phyloP scores from a whole-genome alignment of 2,797 vertebrate genomes.

The Premnoplex brunnescens region DNA sequence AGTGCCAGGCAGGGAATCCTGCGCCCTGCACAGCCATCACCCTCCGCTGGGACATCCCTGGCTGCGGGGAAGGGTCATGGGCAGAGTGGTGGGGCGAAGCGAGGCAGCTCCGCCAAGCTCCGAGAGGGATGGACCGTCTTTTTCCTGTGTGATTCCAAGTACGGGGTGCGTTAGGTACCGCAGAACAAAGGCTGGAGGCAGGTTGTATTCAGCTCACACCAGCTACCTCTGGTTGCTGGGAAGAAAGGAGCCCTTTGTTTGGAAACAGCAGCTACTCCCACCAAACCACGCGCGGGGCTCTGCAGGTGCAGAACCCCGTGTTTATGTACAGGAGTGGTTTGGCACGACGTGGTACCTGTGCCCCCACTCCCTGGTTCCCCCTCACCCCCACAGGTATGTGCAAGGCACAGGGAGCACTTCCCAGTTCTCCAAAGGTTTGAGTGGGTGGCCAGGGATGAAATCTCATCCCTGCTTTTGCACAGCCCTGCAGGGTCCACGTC shows the following conservation, averaged over 20 bases:
- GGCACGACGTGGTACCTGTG: not conserved
- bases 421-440: not conserved
- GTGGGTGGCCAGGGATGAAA: not conserved
- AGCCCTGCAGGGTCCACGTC: not conserved
- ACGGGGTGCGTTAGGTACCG: not conserved
- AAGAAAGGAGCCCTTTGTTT: slow-evolving; percentile 60
- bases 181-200: slow-evolving; percentile 38
- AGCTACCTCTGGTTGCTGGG: slow-evolving; percentile 29
- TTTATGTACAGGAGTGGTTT: rapidly evolving
- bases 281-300: not conserved
- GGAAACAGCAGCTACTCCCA: not conserved
- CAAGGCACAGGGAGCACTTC: not conserved
- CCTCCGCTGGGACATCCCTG: not conserved
- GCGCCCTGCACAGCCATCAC: not conserved
- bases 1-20: not conserved
- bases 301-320: rapidly evolving
- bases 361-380: not conserved
- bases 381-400: rapidly evolving
- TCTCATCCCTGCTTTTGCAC: rapidly evolving
- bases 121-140: rapidly evolving
- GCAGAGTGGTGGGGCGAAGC: not conserved
- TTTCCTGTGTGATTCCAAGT: not conserved
- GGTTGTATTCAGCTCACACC: slow-evolving; percentile 34
- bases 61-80: not conserved
- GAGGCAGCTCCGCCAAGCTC: rapidly evolving